Evolutionary conservation across 2,888 invertebrate species (phyloP).

Genomic region (Eucera pruinosa): DNA sequence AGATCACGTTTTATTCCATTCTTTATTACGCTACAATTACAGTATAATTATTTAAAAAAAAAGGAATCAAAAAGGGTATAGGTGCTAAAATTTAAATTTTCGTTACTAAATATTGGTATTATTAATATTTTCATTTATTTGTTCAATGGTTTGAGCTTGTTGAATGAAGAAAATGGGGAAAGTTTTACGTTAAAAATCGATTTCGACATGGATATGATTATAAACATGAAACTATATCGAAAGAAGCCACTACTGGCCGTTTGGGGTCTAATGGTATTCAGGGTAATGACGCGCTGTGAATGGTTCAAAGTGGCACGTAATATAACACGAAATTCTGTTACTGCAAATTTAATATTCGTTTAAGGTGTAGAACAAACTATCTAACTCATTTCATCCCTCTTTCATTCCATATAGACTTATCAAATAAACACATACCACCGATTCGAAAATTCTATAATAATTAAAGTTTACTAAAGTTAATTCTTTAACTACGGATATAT

Average conservation of each 20-base stretch:
- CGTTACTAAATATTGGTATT: too few species aligned
- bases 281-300: neutral
- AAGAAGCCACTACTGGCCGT: neutral
- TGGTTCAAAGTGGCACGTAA: constrained; percentile 2
- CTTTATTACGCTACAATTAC: neutral
- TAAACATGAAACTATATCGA: constrained; percentile 4
- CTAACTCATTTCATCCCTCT: neutral
- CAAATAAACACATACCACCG: too few species aligned
- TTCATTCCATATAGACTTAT: neutral
- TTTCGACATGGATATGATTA: neutral
- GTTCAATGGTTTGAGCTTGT: neutral
- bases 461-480: too few species aligned
- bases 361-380: neutral
- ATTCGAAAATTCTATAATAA: too few species aligned
- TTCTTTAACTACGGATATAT: too few species aligned
- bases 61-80: too few species aligned
- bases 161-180: neutral
- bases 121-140: neutral
- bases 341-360: neutral
- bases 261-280: constrained; percentile 12
- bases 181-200: neutral
- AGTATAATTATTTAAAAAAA: neutral
- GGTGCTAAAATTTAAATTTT: too few species aligned
- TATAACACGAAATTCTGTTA: constrained; percentile 3
- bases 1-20: neutral